Evolutionary conservation across 2,113 vertebrate species (phyloP).

Genomic region (Clarias magur): DNA sequence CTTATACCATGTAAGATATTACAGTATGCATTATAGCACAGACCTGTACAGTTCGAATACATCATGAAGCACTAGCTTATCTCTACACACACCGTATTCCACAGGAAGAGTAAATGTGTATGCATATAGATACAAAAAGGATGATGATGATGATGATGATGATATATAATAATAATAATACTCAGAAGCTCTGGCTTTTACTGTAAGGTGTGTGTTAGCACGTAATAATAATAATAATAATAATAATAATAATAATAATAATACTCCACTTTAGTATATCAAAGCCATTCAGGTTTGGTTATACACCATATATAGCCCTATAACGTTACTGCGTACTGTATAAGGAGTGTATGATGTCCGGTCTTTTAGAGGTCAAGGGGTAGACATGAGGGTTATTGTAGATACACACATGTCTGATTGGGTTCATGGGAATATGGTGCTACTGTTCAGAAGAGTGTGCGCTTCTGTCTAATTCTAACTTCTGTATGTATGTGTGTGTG

Average conservation of each 20-base stretch:
- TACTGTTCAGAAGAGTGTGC: background rate
- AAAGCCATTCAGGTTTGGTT: background rate
- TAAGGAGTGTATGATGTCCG: background rate
- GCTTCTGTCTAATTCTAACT: background rate
- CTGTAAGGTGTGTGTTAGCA: background rate
- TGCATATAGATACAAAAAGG: background rate
- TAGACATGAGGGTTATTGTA: background rate
- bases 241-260: background rate
- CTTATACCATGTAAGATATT: background rate
- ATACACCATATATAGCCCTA: background rate
- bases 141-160: background rate
- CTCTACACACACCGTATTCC: background rate
- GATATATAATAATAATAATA: too few relatives aligned
- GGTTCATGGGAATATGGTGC: background rate
- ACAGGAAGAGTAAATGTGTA: background rate
- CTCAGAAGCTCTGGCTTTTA: background rate
- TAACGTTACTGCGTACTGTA: background rate
- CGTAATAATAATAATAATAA: background rate
- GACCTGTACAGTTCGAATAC: background rate
- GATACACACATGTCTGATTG: background rate
- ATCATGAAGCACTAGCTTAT: background rate
- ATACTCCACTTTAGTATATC: background rate
- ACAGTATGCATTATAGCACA: background rate
- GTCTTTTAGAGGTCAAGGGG: background rate
- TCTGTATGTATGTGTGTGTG: background rate